Conservation (phyloP, 2,797 vertebrate species). For the Cynodonichthys magdalenae region DNA sequence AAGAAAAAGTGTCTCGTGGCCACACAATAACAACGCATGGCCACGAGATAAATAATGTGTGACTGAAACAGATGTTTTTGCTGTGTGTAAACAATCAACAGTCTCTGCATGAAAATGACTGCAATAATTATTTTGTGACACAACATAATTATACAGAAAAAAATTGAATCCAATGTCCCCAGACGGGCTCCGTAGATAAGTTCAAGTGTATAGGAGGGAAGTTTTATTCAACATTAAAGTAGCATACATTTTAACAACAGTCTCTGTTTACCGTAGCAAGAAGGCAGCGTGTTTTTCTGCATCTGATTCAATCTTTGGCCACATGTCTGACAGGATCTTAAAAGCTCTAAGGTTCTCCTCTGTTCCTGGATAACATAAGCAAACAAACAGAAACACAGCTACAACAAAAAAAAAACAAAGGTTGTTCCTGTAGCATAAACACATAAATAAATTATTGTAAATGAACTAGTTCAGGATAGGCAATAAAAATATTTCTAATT, state of each 20-base stretch:
- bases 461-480: conserved; percentile 30
- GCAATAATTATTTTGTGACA: too few relatives aligned
- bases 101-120: too few relatives aligned
- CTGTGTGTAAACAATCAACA: too few relatives aligned
- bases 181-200: not conserved
- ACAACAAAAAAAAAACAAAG: conserved; percentile 48
- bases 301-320: conserved; percentile 81
- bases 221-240: not conserved
- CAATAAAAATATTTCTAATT: conserved; percentile 10
- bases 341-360: conserved; percentile 80
- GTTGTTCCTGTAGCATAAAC: conserved; percentile 41
- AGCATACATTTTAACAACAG: conserved; percentile 7
- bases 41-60: too few relatives aligned
- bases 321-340: conserved; percentile 83
- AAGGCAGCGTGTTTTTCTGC: conserved; percentile 79
- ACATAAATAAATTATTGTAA: conserved; percentile 28
- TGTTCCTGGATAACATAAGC: conserved; percentile 78
- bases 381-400: conserved; percentile 18
- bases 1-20: too few relatives aligned
- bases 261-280: conserved; percentile 86
- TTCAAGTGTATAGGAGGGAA: too few relatives aligned
- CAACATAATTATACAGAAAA: too few relatives aligned
- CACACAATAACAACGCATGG: too few relatives aligned
- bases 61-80: too few relatives aligned
- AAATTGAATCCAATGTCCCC: not conserved